Evolutionary conservation across 1,140 invertebrate genomes (phyloP).

Genomic region (Limonius californicus): DNA sequence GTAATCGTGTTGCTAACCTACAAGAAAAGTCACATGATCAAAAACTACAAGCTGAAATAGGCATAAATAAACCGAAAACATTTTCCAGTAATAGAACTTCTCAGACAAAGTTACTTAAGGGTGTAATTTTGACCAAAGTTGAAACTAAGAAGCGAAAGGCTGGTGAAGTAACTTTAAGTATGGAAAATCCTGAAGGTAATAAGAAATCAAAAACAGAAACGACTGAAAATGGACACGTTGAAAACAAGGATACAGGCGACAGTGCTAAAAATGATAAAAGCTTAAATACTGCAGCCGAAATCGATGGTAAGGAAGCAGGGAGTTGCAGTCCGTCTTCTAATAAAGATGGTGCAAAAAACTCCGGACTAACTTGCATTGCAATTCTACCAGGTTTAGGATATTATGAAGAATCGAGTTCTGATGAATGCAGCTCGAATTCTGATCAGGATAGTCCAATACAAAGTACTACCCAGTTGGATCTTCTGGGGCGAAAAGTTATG

Average conservation of each 20-base stretch:
- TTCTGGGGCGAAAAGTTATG: conserved; percentile 55
- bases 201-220: conserved; percentile 11
- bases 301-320: conserved; percentile 3
- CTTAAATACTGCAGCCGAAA: conserved; percentile 35
- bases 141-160: conserved; percentile 57
- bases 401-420: conserved; percentile 67
- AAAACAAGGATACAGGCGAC: conserved; percentile 25
- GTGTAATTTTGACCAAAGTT: conserved; percentile 56
- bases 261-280: conserved; percentile 7
- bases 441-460: conserved; percentile 52
- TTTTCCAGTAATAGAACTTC: conserved; percentile 38
- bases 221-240: conserved; percentile 26
- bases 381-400: conserved; percentile 73
- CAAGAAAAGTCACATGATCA: conserved; percentile 72
- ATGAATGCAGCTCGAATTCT: conserved; percentile 58
- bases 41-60: conserved; percentile 55
- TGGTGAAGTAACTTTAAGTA: conserved; percentile 44
- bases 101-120: conserved; percentile 58
- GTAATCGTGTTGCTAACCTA: conserved; percentile 71
- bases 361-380: conserved; percentile 63
- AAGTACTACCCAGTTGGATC: conserved; percentile 49
- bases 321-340: background rate
- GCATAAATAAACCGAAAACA: conserved; percentile 36
- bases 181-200: conserved; percentile 38
- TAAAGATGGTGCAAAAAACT: background rate